These are phyloP conservation scores for Microcebus jonahi DNA, from an alignment of 2,113 vertebrate species.

Conservation along the genomic window DNA sequence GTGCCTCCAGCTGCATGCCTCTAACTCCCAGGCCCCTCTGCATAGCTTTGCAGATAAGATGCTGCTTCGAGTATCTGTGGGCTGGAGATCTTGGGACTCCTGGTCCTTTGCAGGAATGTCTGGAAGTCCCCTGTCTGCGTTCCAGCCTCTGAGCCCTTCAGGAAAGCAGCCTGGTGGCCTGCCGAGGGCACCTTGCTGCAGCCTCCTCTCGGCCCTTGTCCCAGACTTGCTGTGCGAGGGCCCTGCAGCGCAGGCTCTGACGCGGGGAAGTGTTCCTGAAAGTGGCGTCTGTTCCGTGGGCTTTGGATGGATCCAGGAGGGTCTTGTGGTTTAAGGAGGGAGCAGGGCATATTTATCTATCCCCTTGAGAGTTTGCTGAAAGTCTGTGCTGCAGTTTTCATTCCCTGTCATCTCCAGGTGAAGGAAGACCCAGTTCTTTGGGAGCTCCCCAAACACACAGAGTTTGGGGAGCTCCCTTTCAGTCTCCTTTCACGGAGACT, in stretches of 20 bases:
- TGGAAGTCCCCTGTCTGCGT: not conserved
- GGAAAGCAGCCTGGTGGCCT: not conserved
- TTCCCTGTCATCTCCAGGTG: not conserved
- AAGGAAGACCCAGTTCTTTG: not conserved
- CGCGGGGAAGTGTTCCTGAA: not conserved
- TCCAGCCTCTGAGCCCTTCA: not conserved
- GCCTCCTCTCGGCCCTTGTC: not conserved
- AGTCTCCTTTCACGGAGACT: not conserved
- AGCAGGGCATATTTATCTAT: not conserved
- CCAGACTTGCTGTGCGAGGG: not conserved
- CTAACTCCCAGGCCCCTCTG: not conserved
- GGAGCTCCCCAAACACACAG: not conserved
- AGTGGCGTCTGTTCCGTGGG: not conserved
- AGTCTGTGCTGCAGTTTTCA: not conserved
- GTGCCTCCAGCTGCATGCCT: not conserved
- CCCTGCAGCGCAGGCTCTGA: not conserved
- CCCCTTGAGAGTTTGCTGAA: slow-evolving; percentile 2
- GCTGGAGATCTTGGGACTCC: not conserved
- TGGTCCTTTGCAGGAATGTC: not conserved
- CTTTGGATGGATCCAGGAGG: not conserved
- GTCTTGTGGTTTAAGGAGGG: not conserved
- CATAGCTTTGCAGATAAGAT: not conserved
- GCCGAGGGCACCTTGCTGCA: fast-evolving
- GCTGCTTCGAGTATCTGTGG: not conserved
- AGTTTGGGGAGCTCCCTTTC: not conserved